Percentiles rank a stretch among this genome's conserved stretches.
Evolutionary conservation across 2,113 vertebrate genomes (phyloP).

Genomic region (Macrotis lagotis): DNA sequence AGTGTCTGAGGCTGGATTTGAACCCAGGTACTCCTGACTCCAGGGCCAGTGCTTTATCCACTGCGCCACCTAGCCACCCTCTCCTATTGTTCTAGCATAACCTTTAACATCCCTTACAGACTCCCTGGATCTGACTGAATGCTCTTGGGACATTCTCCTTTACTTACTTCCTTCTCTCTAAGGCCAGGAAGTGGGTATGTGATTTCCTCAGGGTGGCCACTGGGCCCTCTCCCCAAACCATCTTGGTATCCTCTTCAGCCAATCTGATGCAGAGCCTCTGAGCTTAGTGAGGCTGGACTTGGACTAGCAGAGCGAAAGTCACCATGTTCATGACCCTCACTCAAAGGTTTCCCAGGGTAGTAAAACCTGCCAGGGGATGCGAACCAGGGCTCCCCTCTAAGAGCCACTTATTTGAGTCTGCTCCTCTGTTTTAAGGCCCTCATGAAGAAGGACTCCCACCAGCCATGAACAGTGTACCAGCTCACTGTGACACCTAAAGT

Average conservation of each 20-base stretch:
- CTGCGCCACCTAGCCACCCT: no score
- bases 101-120: no score
- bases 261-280: not conserved
- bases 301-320: not conserved
- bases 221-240: not conserved
- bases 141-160: not conserved
- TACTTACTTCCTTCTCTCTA: not conserved
- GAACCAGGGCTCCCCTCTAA: not conserved
- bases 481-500: not conserved
- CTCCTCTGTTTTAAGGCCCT: not conserved
- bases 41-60: no score
- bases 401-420: not conserved
- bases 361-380: not conserved
- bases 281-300: not conserved
- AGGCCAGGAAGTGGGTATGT: not conserved
- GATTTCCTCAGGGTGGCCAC: not conserved
- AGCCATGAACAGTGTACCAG: not conserved
- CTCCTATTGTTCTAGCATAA: not conserved
- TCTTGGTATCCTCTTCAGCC: not conserved
- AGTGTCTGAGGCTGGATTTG: no score
- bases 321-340: not conserved
- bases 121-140: not conserved
- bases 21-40: no score
- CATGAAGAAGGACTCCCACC: not conserved
- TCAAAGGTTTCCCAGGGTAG: not conserved